Evolutionary conservation across 2,797 vertebrate species (phyloP).

Genomic region (Thripadectes ignobilis): DNA sequence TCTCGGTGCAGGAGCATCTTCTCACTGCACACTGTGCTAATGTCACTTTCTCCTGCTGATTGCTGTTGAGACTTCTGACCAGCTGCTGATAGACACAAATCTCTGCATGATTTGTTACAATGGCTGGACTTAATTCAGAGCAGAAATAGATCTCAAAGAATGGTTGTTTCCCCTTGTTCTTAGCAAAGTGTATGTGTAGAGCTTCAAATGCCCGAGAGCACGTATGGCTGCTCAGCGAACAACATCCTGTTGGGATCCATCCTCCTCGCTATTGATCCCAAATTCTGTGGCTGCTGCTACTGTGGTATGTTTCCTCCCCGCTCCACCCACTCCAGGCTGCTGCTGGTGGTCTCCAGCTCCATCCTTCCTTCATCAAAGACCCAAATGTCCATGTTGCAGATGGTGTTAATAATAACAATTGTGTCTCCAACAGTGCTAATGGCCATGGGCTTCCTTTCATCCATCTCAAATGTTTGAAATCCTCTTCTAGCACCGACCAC

Average conservation of each 20-base stretch:
- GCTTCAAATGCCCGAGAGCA: background rate
- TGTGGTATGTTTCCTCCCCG: background rate
- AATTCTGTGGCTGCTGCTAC: slow-evolving; percentile 44
- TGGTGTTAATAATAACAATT: slow-evolving; percentile 57
- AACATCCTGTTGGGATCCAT: slow-evolving; percentile 2
- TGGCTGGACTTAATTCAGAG: slow-evolving; percentile 53
- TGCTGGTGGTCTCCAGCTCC: slow-evolving; percentile 48
- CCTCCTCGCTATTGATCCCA: background rate
- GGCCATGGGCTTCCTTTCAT: slow-evolving; percentile 45
- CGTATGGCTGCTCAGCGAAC: background rate
- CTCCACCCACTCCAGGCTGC: slow-evolving; percentile 37
- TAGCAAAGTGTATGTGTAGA: background rate
- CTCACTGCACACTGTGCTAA: background rate
- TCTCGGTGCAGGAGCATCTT: background rate
- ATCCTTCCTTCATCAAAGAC: slow-evolving; percentile 46
- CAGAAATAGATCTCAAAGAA: slow-evolving; percentile 20
- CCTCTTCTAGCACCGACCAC: background rate
- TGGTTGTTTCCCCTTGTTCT: background rate
- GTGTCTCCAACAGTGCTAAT: slow-evolving; percentile 55
- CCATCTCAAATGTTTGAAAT: slow-evolving; percentile 39
- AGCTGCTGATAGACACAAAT: slow-evolving; percentile 57
- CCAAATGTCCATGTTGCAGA: background rate
- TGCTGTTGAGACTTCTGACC: slow-evolving; percentile 50
- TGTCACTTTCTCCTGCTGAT: slow-evolving; percentile 53
- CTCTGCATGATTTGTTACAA: slow-evolving; percentile 48